Evolutionary conservation across 2,888 invertebrate species (phyloP), one percentile per base, ranked within the genome.

Genomic region (Orthosia gracilis): DNA sequence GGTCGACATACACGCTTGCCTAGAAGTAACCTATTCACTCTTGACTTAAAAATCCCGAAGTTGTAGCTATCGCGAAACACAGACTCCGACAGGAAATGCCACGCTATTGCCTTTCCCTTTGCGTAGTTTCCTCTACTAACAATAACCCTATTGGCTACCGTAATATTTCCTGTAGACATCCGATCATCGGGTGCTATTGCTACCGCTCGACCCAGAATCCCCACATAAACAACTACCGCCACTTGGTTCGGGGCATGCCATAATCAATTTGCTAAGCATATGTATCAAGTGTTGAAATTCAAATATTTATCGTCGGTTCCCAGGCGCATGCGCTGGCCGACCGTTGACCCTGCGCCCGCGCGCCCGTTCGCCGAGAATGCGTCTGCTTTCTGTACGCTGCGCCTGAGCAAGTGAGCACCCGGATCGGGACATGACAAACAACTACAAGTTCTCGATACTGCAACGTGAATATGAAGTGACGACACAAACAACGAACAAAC

Each of bases 271-370:
- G 95, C 95, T 94, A 94, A 95, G 94, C 94, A 94, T 94, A 94
- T 96, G 95, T 94, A 94, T 95, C 93, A 94, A 94, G 95, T 96
- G 95, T 95, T 95, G 94, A 95, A 95, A 95, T 95, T 95, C 94
- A 95, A 96, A 96, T 95, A 95, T 96, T 95, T 96, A 96, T 96
- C 93, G 94, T 93, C 82, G 90, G 94, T 96, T 96, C 96, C 94
- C 96, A 96, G 91, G 93, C 94, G 93, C 90, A 92, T 90, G 93
- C 90, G 89, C 92, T 89, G 89, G 88, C 87, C 95, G 96, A 96
- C 94, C 96, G 93, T 96, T 96, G 96, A 96, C 96, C 95, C 94
- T 94, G 91, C 88, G 91, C 90, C 89, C 90, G 92, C 89, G 89
- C 89, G 88, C 86, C 85, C 78, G 75, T 87, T 83, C 84, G 87